Conservation (phyloP, 2,888 invertebrate species). For the Syritta pipiens region DNA sequence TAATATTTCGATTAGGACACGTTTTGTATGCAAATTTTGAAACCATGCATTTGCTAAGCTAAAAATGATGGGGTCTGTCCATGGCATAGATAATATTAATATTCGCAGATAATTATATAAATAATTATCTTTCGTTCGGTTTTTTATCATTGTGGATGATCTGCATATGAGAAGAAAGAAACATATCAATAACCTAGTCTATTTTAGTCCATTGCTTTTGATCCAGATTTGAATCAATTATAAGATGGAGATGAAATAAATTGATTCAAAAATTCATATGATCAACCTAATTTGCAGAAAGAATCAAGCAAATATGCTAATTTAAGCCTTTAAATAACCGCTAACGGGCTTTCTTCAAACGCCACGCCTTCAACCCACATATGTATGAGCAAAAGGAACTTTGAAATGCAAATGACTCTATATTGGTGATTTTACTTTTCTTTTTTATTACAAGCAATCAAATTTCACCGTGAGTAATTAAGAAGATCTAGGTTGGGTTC, state of each 20-base stretch:
- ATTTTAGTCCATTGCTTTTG: background rate
- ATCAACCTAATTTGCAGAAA: constrained; percentile 4
- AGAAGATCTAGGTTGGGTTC: constrained; percentile 34
- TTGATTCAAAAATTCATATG: background rate
- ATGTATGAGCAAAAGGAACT: background rate
- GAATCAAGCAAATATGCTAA: constrained; percentile 18
- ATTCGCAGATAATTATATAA: too few species aligned
- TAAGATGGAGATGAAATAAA: too few species aligned
- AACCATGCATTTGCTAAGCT: too few species aligned
- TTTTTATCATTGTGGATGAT: background rate
- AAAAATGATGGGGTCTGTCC: too few species aligned
- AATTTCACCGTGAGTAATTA: constrained; percentile 33
- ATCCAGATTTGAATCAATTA: too few species aligned
- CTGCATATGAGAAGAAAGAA: background rate
- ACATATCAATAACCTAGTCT: background rate
- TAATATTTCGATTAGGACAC: too few species aligned
- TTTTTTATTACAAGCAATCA: constrained; percentile 9
- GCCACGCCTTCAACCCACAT: constrained; percentile 1
- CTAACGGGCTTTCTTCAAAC: constrained; percentile 27
- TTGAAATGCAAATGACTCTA: constrained; percentile 9
- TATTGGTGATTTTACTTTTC: constrained; percentile 32
- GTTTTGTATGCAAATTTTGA: too few species aligned
- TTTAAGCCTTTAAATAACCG: background rate
- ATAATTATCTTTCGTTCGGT: background rate
- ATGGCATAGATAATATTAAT: too few species aligned